phyloP scores from a whole-genome alignment of 2,888 invertebrate species.

The Epinotia nisella region DNA sequence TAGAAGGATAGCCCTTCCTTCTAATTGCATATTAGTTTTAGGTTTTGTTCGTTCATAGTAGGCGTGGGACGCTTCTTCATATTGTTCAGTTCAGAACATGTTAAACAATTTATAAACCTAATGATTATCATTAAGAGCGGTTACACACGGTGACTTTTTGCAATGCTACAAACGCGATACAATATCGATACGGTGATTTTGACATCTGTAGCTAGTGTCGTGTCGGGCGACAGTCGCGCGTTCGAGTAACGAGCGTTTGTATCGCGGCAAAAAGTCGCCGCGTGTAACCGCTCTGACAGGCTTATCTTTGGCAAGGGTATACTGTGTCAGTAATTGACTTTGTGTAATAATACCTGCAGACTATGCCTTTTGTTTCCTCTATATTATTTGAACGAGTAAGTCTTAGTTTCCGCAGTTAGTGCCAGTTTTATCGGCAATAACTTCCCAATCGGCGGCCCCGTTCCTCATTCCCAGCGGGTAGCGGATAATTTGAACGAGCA shows the following conservation, averaged over 20 bases:
- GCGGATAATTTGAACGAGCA: conserved; percentile 35
- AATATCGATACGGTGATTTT: no score
- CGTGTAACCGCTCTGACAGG: no score
- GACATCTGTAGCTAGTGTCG: no score
- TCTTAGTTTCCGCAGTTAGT: conserved; percentile 13
- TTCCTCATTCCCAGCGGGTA: conserved; percentile 33
- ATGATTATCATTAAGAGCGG: not conserved
- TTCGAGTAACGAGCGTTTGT: no score
- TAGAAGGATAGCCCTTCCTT: no score
- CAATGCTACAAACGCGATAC: no score
- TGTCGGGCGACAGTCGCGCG: no score
- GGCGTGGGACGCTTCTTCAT: no score
- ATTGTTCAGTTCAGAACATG: not conserved
- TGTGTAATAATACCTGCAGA: not conserved
- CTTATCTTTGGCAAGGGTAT: not conserved
- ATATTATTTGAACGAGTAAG: conserved; percentile 18
- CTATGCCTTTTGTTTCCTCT: conserved; percentile 1
- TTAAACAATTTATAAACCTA: not conserved
- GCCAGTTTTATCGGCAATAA: conserved; percentile 32
- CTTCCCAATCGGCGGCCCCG: conserved; percentile 35
- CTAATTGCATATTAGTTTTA: no score
- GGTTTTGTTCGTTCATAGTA: no score
- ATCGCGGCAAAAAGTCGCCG: no score
- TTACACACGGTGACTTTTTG: no score
- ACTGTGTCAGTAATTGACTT: not conserved